Conservation (phyloP, 2,888 invertebrate species). For the Gandaritis pyraliata region DNA sequence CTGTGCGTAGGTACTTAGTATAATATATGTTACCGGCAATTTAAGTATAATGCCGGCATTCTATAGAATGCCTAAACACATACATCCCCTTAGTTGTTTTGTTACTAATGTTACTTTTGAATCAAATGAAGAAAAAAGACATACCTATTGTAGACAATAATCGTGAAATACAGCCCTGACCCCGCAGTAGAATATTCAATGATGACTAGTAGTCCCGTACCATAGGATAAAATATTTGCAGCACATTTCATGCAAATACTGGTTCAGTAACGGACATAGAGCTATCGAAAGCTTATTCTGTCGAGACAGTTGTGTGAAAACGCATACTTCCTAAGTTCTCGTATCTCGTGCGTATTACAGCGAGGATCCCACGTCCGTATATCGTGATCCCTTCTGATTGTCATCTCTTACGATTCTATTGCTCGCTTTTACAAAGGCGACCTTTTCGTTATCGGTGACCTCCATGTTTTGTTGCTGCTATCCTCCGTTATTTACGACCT, state of each 20-base stretch:
- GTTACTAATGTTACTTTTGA: too few species aligned
- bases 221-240: not conserved
- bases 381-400: conserved; percentile 50
- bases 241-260: not conserved
- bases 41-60: too few species aligned
- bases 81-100: too few species aligned
- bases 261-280: not conserved
- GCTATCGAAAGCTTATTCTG: not conserved
- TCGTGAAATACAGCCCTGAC: too few species aligned
- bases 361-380: conserved; percentile 35
- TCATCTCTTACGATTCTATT: conserved; percentile 52
- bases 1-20: not conserved
- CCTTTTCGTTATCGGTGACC: conserved; percentile 48
- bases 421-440: conserved; percentile 44
- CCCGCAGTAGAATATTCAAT: not conserved
- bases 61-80: too few species aligned
- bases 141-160: too few species aligned
- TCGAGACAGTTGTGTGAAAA: conserved; percentile 1
- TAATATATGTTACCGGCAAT: too few species aligned
- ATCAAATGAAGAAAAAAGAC: too few species aligned
- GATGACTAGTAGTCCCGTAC: not conserved
- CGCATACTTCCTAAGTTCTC: conserved; percentile 22
- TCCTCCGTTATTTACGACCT: conserved; percentile 42
- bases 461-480: conserved; percentile 41
- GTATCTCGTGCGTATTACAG: conserved; percentile 19